These are phyloP conservation scores for Dipodomys merriami DNA, from an alignment of 2,113 vertebrate genomes.

Conservation along the genomic window DNA sequence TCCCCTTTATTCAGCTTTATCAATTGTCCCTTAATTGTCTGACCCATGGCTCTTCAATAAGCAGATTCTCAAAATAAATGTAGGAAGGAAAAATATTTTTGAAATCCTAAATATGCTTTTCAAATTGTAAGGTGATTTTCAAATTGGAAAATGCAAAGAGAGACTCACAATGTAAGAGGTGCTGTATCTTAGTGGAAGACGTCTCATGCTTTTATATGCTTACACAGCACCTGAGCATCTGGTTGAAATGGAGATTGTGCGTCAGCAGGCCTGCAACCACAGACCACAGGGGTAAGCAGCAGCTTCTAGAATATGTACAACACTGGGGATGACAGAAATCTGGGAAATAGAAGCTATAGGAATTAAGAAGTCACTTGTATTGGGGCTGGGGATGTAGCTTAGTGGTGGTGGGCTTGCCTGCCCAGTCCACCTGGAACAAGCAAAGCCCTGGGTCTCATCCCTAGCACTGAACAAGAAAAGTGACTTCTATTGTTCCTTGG, in stretches of 20 bases:
- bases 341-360: neutral
- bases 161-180: neutral
- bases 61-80: conserved; percentile 31
- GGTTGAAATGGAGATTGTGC: conserved; percentile 3
- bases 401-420: neutral
- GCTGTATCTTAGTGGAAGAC: neutral
- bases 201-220: conserved; percentile 10
- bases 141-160: neutral
- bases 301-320: conserved; percentile 27
- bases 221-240: neutral
- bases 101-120: neutral
- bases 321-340: conserved; percentile 34
- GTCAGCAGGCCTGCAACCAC: conserved; percentile 11
- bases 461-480: neutral
- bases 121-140: conserved; percentile 32
- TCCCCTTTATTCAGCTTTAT: neutral
- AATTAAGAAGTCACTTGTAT: neutral
- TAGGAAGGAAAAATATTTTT: conserved; percentile 30
- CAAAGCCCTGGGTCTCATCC: neutral
- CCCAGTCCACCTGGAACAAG: too few relatives aligned
- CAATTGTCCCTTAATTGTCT: neutral
- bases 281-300: neutral
- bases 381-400: neutral
- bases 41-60: conserved; percentile 19
- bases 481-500: neutral